A percentile compares a stretch with the other conserved stretches of the same genome.
Evolutionary conservation across 2,113 vertebrate species (phyloP).

Genomic region (Bungarus multicinctus): DNA sequence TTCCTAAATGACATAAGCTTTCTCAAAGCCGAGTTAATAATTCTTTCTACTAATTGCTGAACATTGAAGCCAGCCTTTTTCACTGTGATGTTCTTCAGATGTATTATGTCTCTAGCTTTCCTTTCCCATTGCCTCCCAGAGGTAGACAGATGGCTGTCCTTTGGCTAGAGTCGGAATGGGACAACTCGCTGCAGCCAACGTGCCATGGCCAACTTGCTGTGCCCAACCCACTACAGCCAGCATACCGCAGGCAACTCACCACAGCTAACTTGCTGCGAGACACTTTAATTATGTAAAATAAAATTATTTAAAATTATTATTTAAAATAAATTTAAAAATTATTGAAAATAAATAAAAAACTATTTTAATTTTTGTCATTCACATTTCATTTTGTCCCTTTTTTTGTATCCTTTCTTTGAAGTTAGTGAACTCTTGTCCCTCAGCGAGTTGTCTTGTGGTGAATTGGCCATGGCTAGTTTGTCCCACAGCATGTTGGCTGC

Average conservation of each 20-base stretch:
- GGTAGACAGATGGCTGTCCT: not conserved
- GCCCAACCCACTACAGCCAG: not conserved
- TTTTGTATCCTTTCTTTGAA: not conserved
- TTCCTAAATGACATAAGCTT: not conserved
- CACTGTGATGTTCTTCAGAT: not conserved
- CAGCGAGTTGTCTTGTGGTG: not conserved
- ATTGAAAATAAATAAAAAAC: not conserved
- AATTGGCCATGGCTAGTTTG: not conserved
- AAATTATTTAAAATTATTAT: not conserved
- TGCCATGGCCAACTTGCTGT: not conserved
- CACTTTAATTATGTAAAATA: not conserved
- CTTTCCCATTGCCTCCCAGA: not conserved
- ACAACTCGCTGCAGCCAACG: not conserved
- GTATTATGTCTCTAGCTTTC: not conserved
- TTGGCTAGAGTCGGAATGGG: not conserved
- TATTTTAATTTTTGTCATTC: not conserved
- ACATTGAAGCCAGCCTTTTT: not conserved
- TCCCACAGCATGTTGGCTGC: not conserved
- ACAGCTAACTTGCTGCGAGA: not conserved
- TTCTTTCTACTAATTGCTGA: not conserved
- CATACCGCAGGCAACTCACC: too few species aligned
- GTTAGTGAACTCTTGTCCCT: not conserved
- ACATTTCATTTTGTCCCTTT: not conserved
- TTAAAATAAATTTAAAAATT: not conserved
- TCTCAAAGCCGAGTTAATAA: not conserved